Evolutionary conservation across 2,888 invertebrate genomes (phyloP), one percentile per base, ranked within the genome.

Genomic region (Chesias legatella): DNA sequence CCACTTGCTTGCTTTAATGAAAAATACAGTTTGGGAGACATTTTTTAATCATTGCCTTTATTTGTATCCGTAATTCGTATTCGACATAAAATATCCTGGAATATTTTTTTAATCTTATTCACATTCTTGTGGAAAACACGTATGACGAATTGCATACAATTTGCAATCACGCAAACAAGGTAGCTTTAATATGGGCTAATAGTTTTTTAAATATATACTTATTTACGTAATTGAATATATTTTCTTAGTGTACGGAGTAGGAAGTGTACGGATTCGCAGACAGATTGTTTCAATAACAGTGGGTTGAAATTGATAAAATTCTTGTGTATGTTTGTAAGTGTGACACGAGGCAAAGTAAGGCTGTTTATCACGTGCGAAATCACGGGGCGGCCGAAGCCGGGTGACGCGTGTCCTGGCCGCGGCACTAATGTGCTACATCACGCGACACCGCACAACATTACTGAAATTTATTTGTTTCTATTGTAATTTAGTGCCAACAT

Each of bases 351-450:
- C 51, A 53, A 51, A 60, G 56, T 62, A 49, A 58, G 67, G 70
- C 62, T 67, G 70, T 76, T 75, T 74, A 79, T 80, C 75, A 82
- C 71, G 68, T 73, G 73, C 69, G 67, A 76, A 78, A 61, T n/a
- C n/a, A n/a, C 72, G 62, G 71, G 70, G 51, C 56, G 53, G 63
- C 53, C 64, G 69, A 64, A 67, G 65, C 60, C 48, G 49, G 61
- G 63, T 77, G 73, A 75, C 79, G 73, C n/a, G n/a, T n/a, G n/a
- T n/a, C n/a, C n/a, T 72, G 74, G 73, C 60, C 65, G 65, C 57
- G 60, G 63, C 73, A 66, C 56, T 81, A 81, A 80, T 81, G 79
- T 66, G 53, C 62, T 60, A 48, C 65, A 74, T 69, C 83, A 84
- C 81, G 83, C 81, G 67, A 82, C 69, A 64, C 61, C 54, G 63